Base-by-base conservation (phyloP, 2,888 invertebrate genomes). In the Mythimna pallens region DNA sequence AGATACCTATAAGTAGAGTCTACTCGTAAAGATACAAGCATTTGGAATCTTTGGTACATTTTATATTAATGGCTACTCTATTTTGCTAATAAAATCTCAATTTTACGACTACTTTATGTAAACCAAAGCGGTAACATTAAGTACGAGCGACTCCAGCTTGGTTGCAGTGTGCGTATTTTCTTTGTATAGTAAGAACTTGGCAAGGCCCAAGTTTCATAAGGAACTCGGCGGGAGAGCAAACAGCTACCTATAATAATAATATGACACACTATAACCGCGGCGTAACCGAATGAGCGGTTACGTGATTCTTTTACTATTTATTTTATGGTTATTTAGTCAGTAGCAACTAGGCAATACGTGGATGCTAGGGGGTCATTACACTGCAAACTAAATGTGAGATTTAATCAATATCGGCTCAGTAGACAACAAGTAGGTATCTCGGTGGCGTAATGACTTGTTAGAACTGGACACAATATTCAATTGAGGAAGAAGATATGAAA, bases 161-260 rank as follows among this genome's bases (percentile, higher is more conserved):
- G 10, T 57, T 67, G 47, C 58, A 70, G 54, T 64, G 54, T 61
- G 68, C 52, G 52, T 52, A 36, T 76, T 57, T 70, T 54, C 47
- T 67, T 70, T 57, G 76, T 67, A 47, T 63, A 20, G n/a, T 57
- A n/a, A 59, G 3, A 61, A 50, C 36, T 61, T 50, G 66, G 62
- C 70, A 72, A 59, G 34, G 34, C 68, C 66, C 65, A 76, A 81
- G 72, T 69, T 75, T 83, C 81, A 70, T 84, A 84, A 75, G 76
- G 86, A 77, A 65, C 82, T 67, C 70, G 47, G 91, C 89, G 93
- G 93, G 93, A 92, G 93, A 92, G 90, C 86, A 73, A 70, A 76
- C 81, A 65, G 86, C 86, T 70, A 72, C 91, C 89, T 90, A 69
- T 89, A 90, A 89, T 90, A 91, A 89, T 91, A 91, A 88, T 84